Percentiles rank a stretch among this genome's conserved stretches.
phyloP scores from a whole-genome alignment of 2,113 vertebrate species.

The Fregata magnificens region DNA sequence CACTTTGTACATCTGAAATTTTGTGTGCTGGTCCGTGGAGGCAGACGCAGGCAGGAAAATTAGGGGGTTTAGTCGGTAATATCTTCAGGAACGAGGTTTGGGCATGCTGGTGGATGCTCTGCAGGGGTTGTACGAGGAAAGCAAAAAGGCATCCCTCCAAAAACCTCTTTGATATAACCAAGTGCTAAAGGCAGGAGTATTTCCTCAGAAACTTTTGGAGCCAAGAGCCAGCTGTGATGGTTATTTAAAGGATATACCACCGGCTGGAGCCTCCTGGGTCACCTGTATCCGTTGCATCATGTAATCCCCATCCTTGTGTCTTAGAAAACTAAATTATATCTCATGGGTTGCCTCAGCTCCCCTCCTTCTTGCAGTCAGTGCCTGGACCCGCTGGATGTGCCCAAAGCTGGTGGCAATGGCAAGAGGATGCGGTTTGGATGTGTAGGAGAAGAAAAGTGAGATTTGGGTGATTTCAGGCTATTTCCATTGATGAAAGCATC shows the following conservation, averaged over 20 bases:
- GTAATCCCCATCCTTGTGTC: background rate
- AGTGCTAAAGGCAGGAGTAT: background rate
- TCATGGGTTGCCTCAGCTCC: background rate
- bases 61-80: background rate
- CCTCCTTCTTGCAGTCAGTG: accelerated
- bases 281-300: accelerated
- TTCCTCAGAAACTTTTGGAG: background rate
- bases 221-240: background rate
- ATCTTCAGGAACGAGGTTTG: background rate
- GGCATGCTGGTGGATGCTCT: background rate
- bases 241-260: background rate
- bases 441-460: background rate
- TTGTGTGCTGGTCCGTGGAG: accelerated
- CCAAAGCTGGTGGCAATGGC: background rate
- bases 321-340: background rate
- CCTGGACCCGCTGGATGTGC: background rate
- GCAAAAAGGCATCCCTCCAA: background rate
- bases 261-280: background rate
- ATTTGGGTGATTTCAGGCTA: background rate
- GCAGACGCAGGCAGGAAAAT: background rate
- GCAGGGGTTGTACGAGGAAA: background rate
- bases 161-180: background rate
- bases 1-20: background rate
- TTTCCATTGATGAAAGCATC: background rate
- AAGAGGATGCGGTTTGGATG: background rate